Evolutionary conservation across 2,888 invertebrate species (phyloP), one percentile per base, ranked within the genome.

Genomic region (Drosophila nigritarsus): DNA sequence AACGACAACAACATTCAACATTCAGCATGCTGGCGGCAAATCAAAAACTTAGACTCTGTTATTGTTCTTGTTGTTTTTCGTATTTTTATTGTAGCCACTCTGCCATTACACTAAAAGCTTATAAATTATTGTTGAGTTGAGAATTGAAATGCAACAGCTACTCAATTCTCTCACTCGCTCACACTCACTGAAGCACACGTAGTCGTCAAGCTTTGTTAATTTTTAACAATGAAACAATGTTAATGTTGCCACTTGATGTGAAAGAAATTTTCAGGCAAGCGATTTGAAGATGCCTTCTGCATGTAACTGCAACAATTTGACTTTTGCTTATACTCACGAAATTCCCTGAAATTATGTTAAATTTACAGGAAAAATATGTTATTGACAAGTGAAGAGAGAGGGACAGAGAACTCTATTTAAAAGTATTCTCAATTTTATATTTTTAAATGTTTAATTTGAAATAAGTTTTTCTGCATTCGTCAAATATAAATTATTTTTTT

Each of bases 51-150:
- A 38, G 30, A 58, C 65, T 2, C 18, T 61, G 59, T 45, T 63
- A n/a, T 42, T 64, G 53, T 51, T 50, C 50, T 42, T 76, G 65
- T 50, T 45, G 9, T 64, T 70, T 20, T 13, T 45, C 1, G 20
- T 45, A 45, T 15, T 45, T 45, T 45, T 20, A 15, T 24, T 24
- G 74, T 75, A 85, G 80, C 75, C 68, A 73, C 80, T 85, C 64
- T 70, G 67, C 61, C 59, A 34, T 62, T 85, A 78, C 90, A 87
- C 86, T 89, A 82, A 86, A 82, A 89, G 86, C 88, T 86, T 78
- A 86, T 89, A 89, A 86, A 89, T 86, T 80, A 86, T 89, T 85
- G 73, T 81, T 63, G 78, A 84, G 71, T 54, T 65, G 36, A 45
- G 56, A 73, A 45, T 34, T n/a, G 63, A 64, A 50, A 29, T 54